These are phyloP conservation scores for Drosophila pullipes DNA, from an alignment of 2,888 invertebrate species.

Conservation along the genomic window DNA sequence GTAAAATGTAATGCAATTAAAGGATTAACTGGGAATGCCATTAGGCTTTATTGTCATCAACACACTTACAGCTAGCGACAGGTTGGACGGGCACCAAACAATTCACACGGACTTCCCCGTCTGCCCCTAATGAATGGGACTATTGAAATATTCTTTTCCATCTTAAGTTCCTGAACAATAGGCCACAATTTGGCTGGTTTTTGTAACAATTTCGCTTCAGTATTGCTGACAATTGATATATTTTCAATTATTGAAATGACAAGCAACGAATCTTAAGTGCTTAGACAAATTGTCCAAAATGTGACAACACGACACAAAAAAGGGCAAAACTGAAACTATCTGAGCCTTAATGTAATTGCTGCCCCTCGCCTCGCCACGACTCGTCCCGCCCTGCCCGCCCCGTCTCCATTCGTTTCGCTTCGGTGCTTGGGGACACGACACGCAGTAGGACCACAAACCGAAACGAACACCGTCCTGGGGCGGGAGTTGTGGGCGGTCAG, in stretches of 20 bases:
- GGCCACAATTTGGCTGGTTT: background rate
- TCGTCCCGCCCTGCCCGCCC: too few species aligned
- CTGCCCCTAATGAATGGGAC: background rate
- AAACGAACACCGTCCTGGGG: conserved; percentile 1
- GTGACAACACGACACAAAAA: conserved; percentile 19
- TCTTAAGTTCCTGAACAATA: background rate
- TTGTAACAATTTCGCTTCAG: conserved; percentile 6
- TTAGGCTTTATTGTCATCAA: conserved; percentile 67
- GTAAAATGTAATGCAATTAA: conserved; percentile 76
- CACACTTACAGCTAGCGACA: conserved; percentile 24
- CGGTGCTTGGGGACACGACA: conserved; percentile 11
- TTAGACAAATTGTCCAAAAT: conserved; percentile 60
- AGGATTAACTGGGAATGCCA: conserved; percentile 73
- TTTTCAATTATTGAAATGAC: conserved; percentile 78
- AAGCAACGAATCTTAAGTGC: conserved; percentile 69
- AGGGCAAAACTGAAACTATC: conserved; percentile 39
- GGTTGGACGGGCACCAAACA: conserved; percentile 17
- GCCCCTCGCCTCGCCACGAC: conserved; percentile 11
- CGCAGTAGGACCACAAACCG: conserved; percentile 41
- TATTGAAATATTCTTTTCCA: background rate
- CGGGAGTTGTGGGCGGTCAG: conserved; percentile 54
- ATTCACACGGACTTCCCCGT: conserved; percentile 6
- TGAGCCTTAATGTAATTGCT: conserved; percentile 71
- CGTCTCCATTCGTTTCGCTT: background rate
- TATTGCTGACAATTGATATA: conserved; percentile 49